Evolutionary conservation across 1,140 invertebrate genomes (phyloP).

Genomic region (Drosophila prosaltans): DNA sequence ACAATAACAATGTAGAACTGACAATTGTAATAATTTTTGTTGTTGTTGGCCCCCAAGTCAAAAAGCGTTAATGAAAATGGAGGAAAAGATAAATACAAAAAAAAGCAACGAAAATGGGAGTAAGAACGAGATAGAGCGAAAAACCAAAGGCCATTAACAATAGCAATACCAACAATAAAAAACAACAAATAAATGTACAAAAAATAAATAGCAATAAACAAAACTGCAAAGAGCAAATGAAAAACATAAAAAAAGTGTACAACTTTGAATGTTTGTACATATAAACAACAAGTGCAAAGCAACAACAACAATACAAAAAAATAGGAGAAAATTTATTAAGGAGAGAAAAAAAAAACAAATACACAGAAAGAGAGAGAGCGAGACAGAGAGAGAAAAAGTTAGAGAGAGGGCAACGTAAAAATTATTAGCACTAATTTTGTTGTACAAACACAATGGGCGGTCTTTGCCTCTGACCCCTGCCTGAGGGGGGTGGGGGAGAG

Average conservation of each 20-base stretch:
- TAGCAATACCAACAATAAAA: constrained; percentile 27
- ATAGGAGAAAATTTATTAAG: not conserved
- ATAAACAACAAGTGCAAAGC: constrained; percentile 11
- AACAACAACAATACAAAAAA: constrained; percentile 2
- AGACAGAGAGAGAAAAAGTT: not conserved
- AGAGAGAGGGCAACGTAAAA: constrained; percentile 19
- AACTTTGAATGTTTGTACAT: constrained; percentile 3
- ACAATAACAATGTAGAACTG: constrained; percentile 14
- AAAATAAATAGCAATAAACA: constrained; percentile 21
- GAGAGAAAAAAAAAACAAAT: not conserved
- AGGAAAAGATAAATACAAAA: constrained; percentile 14
- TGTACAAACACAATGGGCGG: constrained; percentile 8
- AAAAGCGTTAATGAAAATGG: constrained; percentile 40
- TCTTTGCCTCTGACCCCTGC: not conserved
- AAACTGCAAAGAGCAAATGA: constrained; percentile 31
- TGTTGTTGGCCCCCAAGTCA: constrained; percentile 43
- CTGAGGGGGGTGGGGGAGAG: not conserved
- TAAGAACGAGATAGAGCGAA: constrained; percentile 9
- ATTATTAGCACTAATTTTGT: constrained; percentile 45
- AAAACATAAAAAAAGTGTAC: constrained; percentile 9
- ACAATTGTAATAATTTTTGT: constrained; percentile 32
- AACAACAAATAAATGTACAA: constrained; percentile 19
- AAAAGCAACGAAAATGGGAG: constrained; percentile 8
- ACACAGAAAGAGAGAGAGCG: not conserved
- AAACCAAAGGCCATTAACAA: constrained; percentile 57